Conservation (phyloP, 2,888 invertebrate genomes). For the Amorpha juglandis region DNA sequence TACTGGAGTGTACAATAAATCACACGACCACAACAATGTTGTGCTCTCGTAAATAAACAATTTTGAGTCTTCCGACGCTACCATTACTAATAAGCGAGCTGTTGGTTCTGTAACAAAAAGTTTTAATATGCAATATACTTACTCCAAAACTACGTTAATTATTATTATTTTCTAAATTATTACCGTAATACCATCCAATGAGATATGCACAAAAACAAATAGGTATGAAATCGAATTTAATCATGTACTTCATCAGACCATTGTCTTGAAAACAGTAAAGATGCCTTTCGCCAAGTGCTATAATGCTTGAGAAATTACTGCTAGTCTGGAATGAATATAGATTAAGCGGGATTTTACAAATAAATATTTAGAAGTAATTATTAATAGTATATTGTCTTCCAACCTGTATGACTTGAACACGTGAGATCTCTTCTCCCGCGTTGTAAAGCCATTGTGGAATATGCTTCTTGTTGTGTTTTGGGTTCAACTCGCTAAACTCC, state of each 20-base stretch:
- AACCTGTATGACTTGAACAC: conserved; percentile 86
- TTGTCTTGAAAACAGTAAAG: conserved; percentile 91
- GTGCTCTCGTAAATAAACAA: conserved; percentile 93
- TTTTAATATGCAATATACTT: neutral
- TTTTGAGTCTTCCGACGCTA: conserved; percentile 92
- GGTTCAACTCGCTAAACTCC: conserved; percentile 86
- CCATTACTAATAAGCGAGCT: conserved; percentile 88
- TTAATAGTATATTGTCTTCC: neutral
- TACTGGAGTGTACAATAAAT: conserved; percentile 89
- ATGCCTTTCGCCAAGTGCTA: conserved; percentile 93
- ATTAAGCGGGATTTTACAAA: neutral
- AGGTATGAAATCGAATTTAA: conserved; percentile 93
- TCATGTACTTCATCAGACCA: conserved; percentile 91
- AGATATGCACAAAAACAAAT: conserved; percentile 89
- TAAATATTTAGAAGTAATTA: neutral
- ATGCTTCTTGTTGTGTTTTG: conserved; percentile 85
- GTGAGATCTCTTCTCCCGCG: conserved; percentile 90
- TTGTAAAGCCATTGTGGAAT: conserved; percentile 92
- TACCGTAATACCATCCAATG: conserved; percentile 88
- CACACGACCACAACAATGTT: conserved; percentile 95
- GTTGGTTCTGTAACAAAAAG: conserved; percentile 84
- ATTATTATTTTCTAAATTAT: conserved; percentile 41
- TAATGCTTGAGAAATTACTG: conserved; percentile 86
- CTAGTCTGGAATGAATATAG: conserved; percentile 74
- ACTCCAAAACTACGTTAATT: neutral